Percentiles rank a stretch among this genome's conserved stretches.
Conservation (phyloP, 2,888 invertebrate species). For the Abrostola tripartita region DNA sequence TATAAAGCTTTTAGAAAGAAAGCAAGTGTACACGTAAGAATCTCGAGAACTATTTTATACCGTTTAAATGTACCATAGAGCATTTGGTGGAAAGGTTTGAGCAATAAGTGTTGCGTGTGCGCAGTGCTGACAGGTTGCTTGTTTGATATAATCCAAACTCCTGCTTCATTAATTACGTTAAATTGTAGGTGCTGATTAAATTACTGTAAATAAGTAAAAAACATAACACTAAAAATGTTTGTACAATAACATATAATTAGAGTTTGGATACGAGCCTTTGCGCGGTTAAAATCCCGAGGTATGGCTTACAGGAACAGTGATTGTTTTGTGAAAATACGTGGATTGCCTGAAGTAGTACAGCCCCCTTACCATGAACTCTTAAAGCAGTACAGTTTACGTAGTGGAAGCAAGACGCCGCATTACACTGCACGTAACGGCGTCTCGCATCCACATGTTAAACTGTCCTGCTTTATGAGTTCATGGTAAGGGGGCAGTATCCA, state of each 20-base stretch:
- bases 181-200: constrained; percentile 5
- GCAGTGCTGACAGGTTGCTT: neutral
- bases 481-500: too few relatives aligned
- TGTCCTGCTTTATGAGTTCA: too few relatives aligned
- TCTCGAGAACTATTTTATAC: neutral
- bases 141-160: neutral
- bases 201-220: constrained; percentile 10
- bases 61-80: neutral
- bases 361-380: too few relatives aligned
- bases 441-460: too few relatives aligned
- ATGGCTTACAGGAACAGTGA: too few relatives aligned
- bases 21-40: neutral
- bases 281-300: too few relatives aligned
- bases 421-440: too few relatives aligned
- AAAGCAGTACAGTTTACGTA: too few relatives aligned
- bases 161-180: constrained; percentile 3
- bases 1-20: neutral
- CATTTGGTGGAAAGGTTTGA: neutral
- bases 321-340: too few relatives aligned
- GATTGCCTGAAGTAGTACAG: too few relatives aligned
- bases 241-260: too few relatives aligned
- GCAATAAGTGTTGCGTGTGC: neutral
- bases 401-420: too few relatives aligned
- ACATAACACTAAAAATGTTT: neutral
- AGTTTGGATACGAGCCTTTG: neutral